Base-by-base conservation (phyloP, 2,888 invertebrate species). In the Empis stercorea region DNA sequence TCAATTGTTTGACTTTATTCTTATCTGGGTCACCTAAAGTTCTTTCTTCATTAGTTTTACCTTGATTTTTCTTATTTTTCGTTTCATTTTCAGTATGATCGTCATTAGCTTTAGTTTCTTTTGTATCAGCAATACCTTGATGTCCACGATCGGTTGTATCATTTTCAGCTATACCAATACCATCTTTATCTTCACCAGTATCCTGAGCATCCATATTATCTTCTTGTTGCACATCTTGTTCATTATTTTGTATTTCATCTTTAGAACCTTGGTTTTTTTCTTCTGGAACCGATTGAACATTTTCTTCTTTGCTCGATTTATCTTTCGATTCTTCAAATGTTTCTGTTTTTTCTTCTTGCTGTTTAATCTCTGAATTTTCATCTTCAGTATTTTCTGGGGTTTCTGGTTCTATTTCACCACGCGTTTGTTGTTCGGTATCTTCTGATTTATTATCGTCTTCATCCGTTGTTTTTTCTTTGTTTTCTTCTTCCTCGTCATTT, bases 161-260 rank as follows among this genome's bases (percentile, higher is more conserved):
- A 51, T 82, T 74, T 57, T 88, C 82, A 0, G 87, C 81, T 43
- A 85, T 80, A 1, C 87, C 88, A 2, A 79, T 77, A 4, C 80
- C 80, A 56, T 78, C 76, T 53, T 79, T 75, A 38, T 73, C 71
- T 50, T 76, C 75, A 1, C 72, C 71, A 10, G 70, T 73, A 43
- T 74, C 73, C 56, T 76, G 75, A 52, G 73, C 74, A 44, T 68
- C 70, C 38, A 71, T 57, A 48, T 72, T 69, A 20, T 73, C 72
- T 20, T 72, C 71, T 49, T 73, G 71, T 53, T 71, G 59, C 10
- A 64, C 55, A 42, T 64, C 56, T 13, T 60, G 58, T 1, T 62
- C 69, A 52, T 73, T 57, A 41, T 57, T 59, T 48, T 63, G 57
- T 43, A 67, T 61, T 45, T 70, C 63, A 52, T 70, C 69, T 5